Evolutionary conservation across 2,113 vertebrate genomes (phyloP), one percentile per base, ranked within the genome.

Genomic region (Echinops telfairi): DNA sequence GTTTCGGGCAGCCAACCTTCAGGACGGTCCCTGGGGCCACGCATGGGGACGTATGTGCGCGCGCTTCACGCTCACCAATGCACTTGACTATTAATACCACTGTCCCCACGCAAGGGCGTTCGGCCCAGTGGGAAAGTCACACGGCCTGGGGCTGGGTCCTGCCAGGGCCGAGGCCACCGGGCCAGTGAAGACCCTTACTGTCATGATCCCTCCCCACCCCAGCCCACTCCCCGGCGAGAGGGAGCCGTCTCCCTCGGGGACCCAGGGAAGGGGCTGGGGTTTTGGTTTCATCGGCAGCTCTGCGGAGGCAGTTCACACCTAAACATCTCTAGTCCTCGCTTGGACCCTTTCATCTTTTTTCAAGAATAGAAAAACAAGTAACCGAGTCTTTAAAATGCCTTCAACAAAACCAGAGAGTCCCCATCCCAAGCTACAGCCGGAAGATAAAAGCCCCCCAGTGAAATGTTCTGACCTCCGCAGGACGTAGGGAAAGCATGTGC

Each of bases 401-500:
- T 25, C 79, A 77, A 9, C 27, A 5, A 70, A 25, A 79, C 12
- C 5, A 81, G 71, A 88, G 22, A 23, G 36, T 33, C 29, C 71
- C 71, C 38, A 80, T 33, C 81, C 73, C 57, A 91, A 57, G 58
- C 87, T 71, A 9, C 60, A 92, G 78, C 71, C 93, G 85, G 92
- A 93, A 91, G 95, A 91, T 71, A 92, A 95, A 90, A 53, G 25
- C 19, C 60, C 84, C 78, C 58, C 75, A 9, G 91, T 95, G 80
- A 92, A 96, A 94, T 96, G 95, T 96, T 97, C 95, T 94, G 95
- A 96, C 96, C 94, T 19, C 58, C 92, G 89, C 92, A 95, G 95
- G 89, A 84, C 86, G 90, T 57, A 89, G 89, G 78, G 68, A 91
- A 93, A 91, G 89, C 81, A 7, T 53, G 85, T 86, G 66, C 66